Percentiles rank a stretch among this genome's conserved stretches.
These are phyloP conservation scores for Lumbricus terrestris DNA, from an alignment of 2,888 invertebrate genomes.

Conservation along the genomic window DNA sequence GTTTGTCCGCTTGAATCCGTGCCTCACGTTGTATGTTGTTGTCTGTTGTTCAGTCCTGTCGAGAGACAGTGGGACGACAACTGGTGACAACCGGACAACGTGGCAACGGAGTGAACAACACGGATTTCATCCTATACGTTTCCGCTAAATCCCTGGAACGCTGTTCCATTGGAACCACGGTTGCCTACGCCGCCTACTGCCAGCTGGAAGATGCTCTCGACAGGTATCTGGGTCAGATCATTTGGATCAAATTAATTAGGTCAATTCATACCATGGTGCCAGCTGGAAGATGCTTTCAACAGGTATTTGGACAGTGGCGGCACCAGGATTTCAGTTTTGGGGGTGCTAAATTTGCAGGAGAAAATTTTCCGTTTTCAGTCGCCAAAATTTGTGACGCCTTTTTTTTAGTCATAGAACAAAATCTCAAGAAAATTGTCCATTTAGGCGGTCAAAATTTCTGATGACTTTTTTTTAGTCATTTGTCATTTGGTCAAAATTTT, in stretches of 20 bases:
- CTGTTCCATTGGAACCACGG: conserved; percentile 86
- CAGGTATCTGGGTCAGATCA: conserved; percentile 61
- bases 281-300: background rate
- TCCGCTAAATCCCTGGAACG: conserved; percentile 89
- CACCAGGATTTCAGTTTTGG: too few species aligned
- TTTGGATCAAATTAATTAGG: background rate
- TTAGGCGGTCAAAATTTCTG: too few species aligned
- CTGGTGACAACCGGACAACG: conserved; percentile 61
- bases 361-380: too few species aligned
- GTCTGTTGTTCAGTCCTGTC: conserved; percentile 70
- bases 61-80: conserved; percentile 62
- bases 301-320: too few species aligned
- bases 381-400: too few species aligned
- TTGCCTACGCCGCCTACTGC: conserved; percentile 97
- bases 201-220: conserved; percentile 92
- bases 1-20: background rate
- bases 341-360: too few species aligned
- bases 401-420: too few species aligned
- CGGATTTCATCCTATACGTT: conserved; percentile 95
- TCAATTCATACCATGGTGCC: background rate
- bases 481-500: too few species aligned
- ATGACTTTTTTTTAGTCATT: too few species aligned
- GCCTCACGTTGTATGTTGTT: background rate
- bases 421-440: too few species aligned
- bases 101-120: conserved; percentile 67